Percentiles rank a stretch among this genome's conserved stretches.
Conservation (phyloP, 2,797 vertebrate species). For the Lophotriccus pileatus region DNA sequence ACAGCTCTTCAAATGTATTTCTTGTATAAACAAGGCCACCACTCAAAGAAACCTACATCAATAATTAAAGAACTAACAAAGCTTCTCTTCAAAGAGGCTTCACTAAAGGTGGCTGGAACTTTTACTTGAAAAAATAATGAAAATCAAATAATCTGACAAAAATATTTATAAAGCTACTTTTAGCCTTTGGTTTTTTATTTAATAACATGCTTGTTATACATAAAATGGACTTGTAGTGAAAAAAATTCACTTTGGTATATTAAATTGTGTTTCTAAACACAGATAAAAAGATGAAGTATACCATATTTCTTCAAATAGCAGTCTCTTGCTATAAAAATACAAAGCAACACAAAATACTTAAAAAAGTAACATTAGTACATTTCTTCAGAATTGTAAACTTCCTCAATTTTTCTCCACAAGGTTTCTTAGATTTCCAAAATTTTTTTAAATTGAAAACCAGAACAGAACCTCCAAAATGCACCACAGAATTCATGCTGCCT, state of each 20-base stretch:
- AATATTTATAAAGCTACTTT: not conserved
- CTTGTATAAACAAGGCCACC: not conserved
- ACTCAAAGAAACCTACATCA: not conserved
- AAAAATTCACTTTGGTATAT: not conserved
- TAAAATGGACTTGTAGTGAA: not conserved
- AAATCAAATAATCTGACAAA: not conserved
- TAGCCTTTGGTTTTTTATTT: not conserved
- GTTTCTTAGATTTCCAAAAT: not conserved
- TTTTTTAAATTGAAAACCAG: not conserved
- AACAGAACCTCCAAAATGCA: not conserved
- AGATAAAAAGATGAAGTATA: not conserved
- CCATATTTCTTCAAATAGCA: not conserved
- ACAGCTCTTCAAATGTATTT: not conserved
- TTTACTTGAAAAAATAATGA: not conserved
- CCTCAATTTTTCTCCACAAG: not conserved
- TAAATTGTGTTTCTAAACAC: not conserved
- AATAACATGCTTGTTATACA: not conserved
- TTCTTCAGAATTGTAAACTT: not conserved
- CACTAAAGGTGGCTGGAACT: not conserved
- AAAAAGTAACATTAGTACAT: not conserved
- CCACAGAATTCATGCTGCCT: not conserved
- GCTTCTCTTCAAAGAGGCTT: not conserved
- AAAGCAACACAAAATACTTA: not conserved
- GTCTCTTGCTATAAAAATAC: not conserved
- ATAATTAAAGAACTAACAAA: not conserved